Evolutionary conservation across 2,113 vertebrate species (phyloP), one percentile per base, ranked within the genome.

Genomic region (Burhinus bistriatus): DNA sequence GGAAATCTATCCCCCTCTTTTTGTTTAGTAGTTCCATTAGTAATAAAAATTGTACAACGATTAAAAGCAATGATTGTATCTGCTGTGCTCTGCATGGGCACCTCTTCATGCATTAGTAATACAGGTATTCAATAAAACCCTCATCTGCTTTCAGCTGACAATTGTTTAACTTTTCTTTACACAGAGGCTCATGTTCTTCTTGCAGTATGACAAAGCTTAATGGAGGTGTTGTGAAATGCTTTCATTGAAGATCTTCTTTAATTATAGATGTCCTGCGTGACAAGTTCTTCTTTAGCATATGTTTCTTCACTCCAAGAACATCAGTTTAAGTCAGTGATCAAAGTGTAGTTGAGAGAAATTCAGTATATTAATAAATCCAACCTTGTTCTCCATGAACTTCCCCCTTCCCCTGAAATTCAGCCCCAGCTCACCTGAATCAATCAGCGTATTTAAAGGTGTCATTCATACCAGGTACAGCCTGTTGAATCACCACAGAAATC

Each of bases 21-120:
- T 86, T 93, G 69, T 89, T 92, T 76, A 77, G 80, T 32, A 77
- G 54, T 85, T 96, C 52, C 62, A 40, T 20, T 81, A 79, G 86
- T 85, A 96, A 96, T 92, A 94, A 95, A 95, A 96, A 76, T 69
- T 93, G 93, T 78, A 96, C 71, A 72, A 94, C 1, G 49, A 94
- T 95, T 95, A 96, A 97, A 96, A 95, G 95, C 87, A 93, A 94
- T 47, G 89, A 93, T 87, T 86, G 75, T 87, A 57, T 91, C 94
- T 92, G 73, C 79, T 79, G 59, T 64, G 83, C 92, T 96, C 64
- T 95, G 96, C 96, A 54, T 92, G 75, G 93, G 70, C 94, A 92
- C 78, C 55, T 87, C 87, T 66, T 97, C 97, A 95, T 95, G 95
- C 96, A 97, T 97, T 94, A 97, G 92, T 97, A 96, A 98, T 91